Percentiles rank a stretch among this genome's conserved stretches.
These are phyloP conservation scores for Megalops atlanticus DNA, from an alignment of 2,113 vertebrate species.

Conservation along the genomic window DNA sequence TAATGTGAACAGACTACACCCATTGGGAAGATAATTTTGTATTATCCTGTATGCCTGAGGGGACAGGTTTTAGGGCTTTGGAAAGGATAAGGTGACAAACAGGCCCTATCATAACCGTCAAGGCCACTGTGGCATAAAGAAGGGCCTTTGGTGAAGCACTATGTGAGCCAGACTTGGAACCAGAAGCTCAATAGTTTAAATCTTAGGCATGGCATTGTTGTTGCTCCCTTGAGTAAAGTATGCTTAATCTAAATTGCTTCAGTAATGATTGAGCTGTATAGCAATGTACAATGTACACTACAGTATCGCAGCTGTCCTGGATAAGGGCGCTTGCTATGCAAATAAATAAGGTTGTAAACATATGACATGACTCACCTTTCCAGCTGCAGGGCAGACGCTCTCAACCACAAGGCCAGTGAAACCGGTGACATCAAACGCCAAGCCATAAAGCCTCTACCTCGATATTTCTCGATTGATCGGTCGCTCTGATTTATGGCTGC, in stretches of 20 bases:
- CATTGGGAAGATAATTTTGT: neutral
- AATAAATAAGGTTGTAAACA: too few relatives aligned
- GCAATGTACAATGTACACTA: too few relatives aligned
- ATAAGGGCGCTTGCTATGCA: too few relatives aligned
- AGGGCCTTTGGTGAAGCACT: too few relatives aligned
- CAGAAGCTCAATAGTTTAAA: neutral
- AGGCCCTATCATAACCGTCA: neutral
- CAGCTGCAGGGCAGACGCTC: too few relatives aligned
- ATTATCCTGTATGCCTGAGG: neutral
- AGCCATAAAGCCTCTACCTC: too few relatives aligned
- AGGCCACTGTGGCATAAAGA: neutral
- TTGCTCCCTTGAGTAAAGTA: too few relatives aligned
- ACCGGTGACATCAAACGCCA: neutral
- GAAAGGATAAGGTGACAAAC: neutral
- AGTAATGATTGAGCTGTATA: too few relatives aligned
- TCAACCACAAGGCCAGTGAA: neutral
- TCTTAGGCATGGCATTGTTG: neutral
- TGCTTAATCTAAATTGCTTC: too few relatives aligned
- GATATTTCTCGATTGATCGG: neutral
- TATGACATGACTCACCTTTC: too few relatives aligned
- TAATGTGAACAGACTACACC: neutral
- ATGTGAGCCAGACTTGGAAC: neutral
- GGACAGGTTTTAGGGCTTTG: neutral
- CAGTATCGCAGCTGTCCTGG: too few relatives aligned
- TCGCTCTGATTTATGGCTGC: too few relatives aligned